Conservation (phyloP, 2,797 vertebrate genomes). For the Acipenser oxyrinchus region DNA sequence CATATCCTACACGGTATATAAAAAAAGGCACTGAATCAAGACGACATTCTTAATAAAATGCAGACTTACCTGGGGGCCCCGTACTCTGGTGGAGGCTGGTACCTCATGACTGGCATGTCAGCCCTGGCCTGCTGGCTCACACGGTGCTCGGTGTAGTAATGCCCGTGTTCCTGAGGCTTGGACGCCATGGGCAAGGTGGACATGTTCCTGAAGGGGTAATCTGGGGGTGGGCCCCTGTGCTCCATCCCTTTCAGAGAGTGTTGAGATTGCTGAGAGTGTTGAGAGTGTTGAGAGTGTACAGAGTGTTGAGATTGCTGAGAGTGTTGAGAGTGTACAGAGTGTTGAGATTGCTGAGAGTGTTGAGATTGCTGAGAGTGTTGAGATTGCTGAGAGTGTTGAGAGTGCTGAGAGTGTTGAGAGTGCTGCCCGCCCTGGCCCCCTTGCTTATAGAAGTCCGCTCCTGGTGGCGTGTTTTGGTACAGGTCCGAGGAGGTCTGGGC, state of each 20-base stretch:
- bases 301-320: too few relatives aligned
- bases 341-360: too few relatives aligned
- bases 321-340: too few relatives aligned
- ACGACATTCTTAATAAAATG: not conserved
- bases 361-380: too few relatives aligned
- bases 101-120: slow-evolving; percentile 82
- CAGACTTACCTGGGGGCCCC: slow-evolving; percentile 83
- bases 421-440: slow-evolving; percentile 23
- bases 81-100: slow-evolving; percentile 94
- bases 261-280: slow-evolving; percentile 32
- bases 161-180: slow-evolving; percentile 74
- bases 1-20: too few relatives aligned
- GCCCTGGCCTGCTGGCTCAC: slow-evolving; percentile 69
- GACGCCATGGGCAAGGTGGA: slow-evolving; percentile 61
- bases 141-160: slow-evolving; percentile 80
- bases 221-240: slow-evolving; percentile 86
- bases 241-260: slow-evolving; percentile 56
- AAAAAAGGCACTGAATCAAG: not conserved
- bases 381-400: slow-evolving; percentile 38
- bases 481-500: slow-evolving; percentile 58
- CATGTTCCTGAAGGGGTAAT: slow-evolving; percentile 86
- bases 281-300: too few relatives aligned
- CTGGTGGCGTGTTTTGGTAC: slow-evolving; percentile 61
- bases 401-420: slow-evolving; percentile 45
- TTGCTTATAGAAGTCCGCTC: slow-evolving; percentile 80